These are phyloP conservation scores for Arvicanthis niloticus DNA, from an alignment of 2,113 vertebrate species.

Conservation along the genomic window DNA sequence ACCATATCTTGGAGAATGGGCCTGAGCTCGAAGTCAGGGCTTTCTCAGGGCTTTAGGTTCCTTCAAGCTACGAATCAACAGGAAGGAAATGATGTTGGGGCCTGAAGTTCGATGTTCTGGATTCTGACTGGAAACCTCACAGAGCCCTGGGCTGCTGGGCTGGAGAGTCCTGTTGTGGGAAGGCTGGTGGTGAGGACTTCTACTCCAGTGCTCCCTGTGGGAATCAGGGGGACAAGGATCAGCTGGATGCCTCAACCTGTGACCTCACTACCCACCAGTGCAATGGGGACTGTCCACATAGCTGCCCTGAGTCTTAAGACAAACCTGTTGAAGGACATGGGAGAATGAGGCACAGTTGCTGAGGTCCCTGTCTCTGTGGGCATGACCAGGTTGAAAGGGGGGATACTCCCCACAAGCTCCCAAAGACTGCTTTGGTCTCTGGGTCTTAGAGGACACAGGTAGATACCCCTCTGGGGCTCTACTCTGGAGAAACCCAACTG, in stretches of 20 bases:
- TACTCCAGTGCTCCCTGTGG: background rate
- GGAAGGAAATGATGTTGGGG: background rate
- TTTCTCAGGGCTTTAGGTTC: background rate
- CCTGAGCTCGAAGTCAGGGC: background rate
- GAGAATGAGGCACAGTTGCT: background rate
- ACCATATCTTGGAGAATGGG: background rate
- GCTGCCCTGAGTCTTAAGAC: background rate
- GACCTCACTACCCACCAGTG: too few relatives aligned
- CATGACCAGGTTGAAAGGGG: background rate
- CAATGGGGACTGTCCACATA: background rate
- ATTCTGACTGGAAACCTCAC: background rate
- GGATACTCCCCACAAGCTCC: background rate
- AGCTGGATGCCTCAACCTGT: too few relatives aligned
- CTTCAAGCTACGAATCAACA: background rate
- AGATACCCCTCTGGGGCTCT: background rate
- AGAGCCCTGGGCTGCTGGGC: too few relatives aligned
- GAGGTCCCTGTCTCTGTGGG: background rate
- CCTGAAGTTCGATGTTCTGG: background rate
- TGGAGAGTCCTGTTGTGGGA: background rate
- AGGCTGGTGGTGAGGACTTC: background rate
- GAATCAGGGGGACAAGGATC: background rate
- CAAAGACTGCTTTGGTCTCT: background rate
- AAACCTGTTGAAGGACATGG: background rate
- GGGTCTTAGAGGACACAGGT: background rate
- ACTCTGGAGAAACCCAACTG: background rate